phyloP scores from a whole-genome alignment of 2,888 invertebrate genomes.

The Ormyrus nitidulus region DNA sequence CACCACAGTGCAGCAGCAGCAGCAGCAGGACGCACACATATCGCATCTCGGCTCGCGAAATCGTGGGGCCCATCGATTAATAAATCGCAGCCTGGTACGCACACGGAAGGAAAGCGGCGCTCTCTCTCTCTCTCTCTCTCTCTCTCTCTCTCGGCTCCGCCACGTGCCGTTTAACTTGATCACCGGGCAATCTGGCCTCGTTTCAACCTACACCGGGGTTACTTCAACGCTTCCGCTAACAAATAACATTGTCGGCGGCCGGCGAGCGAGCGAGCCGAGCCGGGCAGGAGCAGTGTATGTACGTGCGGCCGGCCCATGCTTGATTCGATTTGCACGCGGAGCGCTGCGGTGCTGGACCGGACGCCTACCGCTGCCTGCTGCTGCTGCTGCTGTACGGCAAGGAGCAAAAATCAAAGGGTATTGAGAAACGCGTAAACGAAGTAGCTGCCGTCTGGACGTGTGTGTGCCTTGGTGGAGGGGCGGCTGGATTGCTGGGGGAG shows the following conservation, averaged over 20 bases:
- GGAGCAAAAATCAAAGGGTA: constrained; percentile 46
- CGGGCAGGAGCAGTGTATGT: background rate
- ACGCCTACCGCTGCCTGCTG: background rate
- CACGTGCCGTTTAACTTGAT: constrained; percentile 76
- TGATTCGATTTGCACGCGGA: constrained; percentile 48
- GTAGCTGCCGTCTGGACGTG: background rate
- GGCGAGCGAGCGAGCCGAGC: too few relatives aligned
- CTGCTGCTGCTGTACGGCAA: background rate
- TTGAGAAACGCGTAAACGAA: constrained; percentile 30
- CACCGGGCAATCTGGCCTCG: constrained; percentile 75
- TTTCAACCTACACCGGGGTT: constrained; percentile 72
- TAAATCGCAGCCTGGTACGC: too few relatives aligned
- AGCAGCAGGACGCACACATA: background rate
- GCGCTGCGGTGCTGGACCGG: background rate
- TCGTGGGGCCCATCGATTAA: background rate
- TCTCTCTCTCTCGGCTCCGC: constrained; percentile 41
- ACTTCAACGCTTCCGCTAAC: constrained; percentile 74
- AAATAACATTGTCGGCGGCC: constrained; percentile 72
- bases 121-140: too few relatives aligned
- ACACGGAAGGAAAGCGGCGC: too few relatives aligned
- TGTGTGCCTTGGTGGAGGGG: too few relatives aligned
- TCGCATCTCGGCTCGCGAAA: background rate
- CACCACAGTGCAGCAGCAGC: background rate
- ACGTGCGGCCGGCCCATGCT: background rate
- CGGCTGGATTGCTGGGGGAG: too few relatives aligned